phyloP scores from a whole-genome alignment of 2,797 vertebrate genomes.

The Acanthurus lineatus region DNA sequence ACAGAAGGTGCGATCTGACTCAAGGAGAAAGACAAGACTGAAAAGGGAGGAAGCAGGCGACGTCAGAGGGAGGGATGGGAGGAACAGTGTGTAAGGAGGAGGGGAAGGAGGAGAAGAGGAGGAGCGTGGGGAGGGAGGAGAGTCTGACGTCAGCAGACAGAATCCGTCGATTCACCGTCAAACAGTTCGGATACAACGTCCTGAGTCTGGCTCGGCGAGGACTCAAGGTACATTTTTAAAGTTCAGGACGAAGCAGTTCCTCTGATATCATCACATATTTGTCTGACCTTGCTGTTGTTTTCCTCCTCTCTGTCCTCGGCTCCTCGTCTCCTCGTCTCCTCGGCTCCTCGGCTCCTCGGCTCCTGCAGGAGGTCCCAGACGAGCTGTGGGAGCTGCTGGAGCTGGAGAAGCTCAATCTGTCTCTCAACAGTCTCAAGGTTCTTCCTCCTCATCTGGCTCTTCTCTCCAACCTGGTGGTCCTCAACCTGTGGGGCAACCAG shows the following conservation, averaged over 20 bases:
- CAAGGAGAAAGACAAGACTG: background rate
- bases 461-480: constrained; percentile 90
- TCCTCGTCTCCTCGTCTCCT: too few species aligned
- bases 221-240: constrained; percentile 74
- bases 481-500: constrained; percentile 92
- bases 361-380: constrained; percentile 81
- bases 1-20: background rate
- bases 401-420: constrained; percentile 93
- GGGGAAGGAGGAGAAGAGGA: constrained; percentile 69
- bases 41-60: background rate
- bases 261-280: too few species aligned
- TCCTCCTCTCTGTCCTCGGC: too few species aligned
- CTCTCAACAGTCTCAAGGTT: constrained; percentile 87
- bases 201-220: constrained; percentile 90
- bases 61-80: constrained; percentile 45
- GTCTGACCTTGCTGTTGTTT: background rate
- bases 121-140: constrained; percentile 81
- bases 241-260: too few species aligned
- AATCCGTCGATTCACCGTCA: constrained; percentile 81
- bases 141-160: constrained; percentile 75
- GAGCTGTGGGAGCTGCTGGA: constrained; percentile 91
- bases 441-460: constrained; percentile 86
- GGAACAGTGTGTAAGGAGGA: constrained; percentile 48
- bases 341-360: fast-evolving
- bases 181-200: constrained; percentile 84